Percentiles rank a stretch among this genome's conserved stretches.
These are phyloP conservation scores for Psammodynastes pulverulentus DNA, from an alignment of 2,113 vertebrate species.

Conservation along the genomic window DNA sequence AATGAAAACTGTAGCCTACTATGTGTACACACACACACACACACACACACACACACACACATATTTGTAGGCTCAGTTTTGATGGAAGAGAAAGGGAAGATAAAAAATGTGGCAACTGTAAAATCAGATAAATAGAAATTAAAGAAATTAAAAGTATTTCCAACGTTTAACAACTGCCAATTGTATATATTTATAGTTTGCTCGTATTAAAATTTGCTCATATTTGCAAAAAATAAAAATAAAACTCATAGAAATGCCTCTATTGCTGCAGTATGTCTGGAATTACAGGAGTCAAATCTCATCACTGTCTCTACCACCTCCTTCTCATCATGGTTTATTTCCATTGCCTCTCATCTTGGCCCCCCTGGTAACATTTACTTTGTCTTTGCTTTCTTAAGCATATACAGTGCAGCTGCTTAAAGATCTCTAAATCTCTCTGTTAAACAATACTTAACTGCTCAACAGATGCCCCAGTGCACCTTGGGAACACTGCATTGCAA, in stretches of 20 bases:
- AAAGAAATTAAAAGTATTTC: background rate
- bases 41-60: too few species aligned
- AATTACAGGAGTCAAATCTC: background rate
- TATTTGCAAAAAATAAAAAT: background rate
- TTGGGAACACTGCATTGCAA: conserved; percentile 24
- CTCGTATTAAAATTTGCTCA: background rate
- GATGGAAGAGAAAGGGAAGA: background rate
- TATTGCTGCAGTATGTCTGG: background rate
- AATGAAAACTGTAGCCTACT: too few species aligned
- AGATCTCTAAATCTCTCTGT: conserved; percentile 10
- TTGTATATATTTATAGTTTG: background rate
- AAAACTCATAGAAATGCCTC: background rate
- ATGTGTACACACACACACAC: too few species aligned
- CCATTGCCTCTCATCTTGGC: background rate
- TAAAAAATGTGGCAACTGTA: background rate
- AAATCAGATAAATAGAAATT: background rate
- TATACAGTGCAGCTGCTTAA: conserved; percentile 25
- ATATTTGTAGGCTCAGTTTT: background rate
- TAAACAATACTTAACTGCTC: background rate
- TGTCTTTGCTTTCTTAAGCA: background rate
- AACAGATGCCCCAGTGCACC: conserved; percentile 24
- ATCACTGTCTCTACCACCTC: background rate
- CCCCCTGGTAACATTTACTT: conserved; percentile 1
- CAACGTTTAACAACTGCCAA: background rate
- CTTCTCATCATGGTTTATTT: background rate